Percentiles rank a stretch among this genome's conserved stretches.
phyloP scores from a whole-genome alignment of 2,888 invertebrate species.

The Orthosia incerta region DNA sequence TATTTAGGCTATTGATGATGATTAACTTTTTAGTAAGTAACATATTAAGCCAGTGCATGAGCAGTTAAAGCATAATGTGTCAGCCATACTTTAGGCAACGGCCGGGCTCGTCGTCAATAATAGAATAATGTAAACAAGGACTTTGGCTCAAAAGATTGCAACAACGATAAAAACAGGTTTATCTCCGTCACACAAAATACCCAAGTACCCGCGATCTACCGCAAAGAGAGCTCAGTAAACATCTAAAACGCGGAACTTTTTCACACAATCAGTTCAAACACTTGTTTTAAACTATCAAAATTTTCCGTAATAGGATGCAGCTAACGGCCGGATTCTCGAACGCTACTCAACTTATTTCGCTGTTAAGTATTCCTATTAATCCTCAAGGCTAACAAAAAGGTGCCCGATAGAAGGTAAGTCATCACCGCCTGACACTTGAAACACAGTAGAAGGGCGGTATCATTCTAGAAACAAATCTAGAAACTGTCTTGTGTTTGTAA shows the following conservation, averaged over 20 bases:
- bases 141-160: slow-evolving; percentile 13
- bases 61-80: too few relatives aligned
- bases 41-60: background rate
- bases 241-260: slow-evolving; percentile 19
- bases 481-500: background rate
- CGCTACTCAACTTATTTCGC: background rate
- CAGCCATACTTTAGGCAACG: background rate
- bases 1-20: too few relatives aligned
- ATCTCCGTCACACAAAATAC: slow-evolving; percentile 44
- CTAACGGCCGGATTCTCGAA: background rate
- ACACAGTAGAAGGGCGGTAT: too few relatives aligned
- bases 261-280: slow-evolving; percentile 13
- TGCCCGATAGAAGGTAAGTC: too few relatives aligned
- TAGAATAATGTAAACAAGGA: slow-evolving; percentile 19
- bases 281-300: slow-evolving; percentile 19
- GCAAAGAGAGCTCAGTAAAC: slow-evolving; percentile 28
- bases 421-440: too few relatives aligned
- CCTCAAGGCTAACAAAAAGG: too few relatives aligned
- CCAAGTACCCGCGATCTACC: slow-evolving; percentile 12
- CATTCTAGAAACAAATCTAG: background rate
- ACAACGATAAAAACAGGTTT: slow-evolving; percentile 25
- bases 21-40: background rate
- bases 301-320: slow-evolving; percentile 10
- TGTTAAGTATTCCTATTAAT: too few relatives aligned
- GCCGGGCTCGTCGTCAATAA: background rate